Base-by-base conservation (phyloP, 2,888 invertebrate genomes). In the Stenichneumon culpator region DNA sequence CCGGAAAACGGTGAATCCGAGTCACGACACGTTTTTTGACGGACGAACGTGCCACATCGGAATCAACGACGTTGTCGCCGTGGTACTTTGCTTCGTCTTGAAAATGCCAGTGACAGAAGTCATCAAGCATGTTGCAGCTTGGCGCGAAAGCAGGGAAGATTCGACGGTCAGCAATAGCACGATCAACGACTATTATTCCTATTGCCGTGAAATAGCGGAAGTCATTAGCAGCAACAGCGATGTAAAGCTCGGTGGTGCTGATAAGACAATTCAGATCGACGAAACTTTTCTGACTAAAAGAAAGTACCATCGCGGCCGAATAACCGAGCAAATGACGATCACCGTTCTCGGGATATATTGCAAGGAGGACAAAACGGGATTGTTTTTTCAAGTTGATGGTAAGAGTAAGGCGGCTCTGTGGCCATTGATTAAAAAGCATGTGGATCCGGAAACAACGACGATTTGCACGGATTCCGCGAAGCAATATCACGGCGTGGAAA, bases 301-400 rank as follows among this genome's bases (percentile, higher is more conserved):
- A 19, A 57, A 72, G 36, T 72, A 72, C 22, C 72, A 72, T 57
- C 54, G 72, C 36, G 72, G 72, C 57, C 73, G 73, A 36, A 74
- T 47, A 16, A 74, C 73, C 25, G 60, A 80, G n/a, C 78, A 80
- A 50, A 83, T 86, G 83, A 86, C 85, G 11, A 78, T 70, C 68
- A 85, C 79, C 32, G 85, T 87, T 70, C 67, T 87, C 11, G 82
- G 86, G 14, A 81, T 87, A 47, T 86, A 84, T 73, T 86, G 83
- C 69, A 85, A 87, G 54, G 84, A 87, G 75, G 83, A 86, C 50
- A 85, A 87, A 22, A 68, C 63, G 9, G 86, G 86, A 6, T 69
- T 83, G 28, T 85, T 79, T 36, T 74, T 81, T 32, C 50, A 82
- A 68, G 75, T 75, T 22, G 32, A n/a, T n/a, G n/a, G n/a, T n/a